Base-by-base conservation (phyloP, 2,888 invertebrate genomes). In the Exocentrus adspersus region DNA sequence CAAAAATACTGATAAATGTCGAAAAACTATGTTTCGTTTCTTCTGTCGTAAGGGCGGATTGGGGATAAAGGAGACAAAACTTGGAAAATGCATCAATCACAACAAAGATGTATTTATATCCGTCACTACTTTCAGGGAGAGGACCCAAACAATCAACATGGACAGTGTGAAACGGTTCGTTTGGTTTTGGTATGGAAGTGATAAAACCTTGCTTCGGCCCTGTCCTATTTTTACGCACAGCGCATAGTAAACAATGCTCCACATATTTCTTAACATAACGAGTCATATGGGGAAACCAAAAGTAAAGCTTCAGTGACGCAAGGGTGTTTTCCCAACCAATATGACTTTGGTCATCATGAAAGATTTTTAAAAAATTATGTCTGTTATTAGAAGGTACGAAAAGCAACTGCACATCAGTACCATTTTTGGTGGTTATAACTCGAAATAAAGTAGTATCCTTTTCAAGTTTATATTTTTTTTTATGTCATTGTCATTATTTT, bases 21-120 rank as follows among this genome's bases (percentile, higher is more conserved):
- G 59, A 19, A 51, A 65, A 58, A 17, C 30, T 57, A 24, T 59
- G 14, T 30, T 52, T 62, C 9, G 50, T 59, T 59, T 65, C 52
- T 51, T 65, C 65, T 19, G 65, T 48, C 7, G 61, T 58, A 41
- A 58, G 28, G 17, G 43, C 30, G 21, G 46, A 50, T 57, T 52
- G 62, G 1, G 62, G 57, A 30, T 57, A 65, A 43, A 65, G 57
- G 37, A 65, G 32, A 46, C 61, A 62, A 54, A 54, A 59, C 28
- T 63, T 63, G n/a, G 60, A 60, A 24, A 48, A 63, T 19, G 51
- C 51, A 16, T 60, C 63, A 7, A 64, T 48, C 14, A 63, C 14
- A 2, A 63, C 65, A 16, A 63, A 37, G 7, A 63, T 54, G 28
- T 60, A 63, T 45, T 28, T 57, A 14, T 53, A 16, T 19, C 19